A percentile compares a stretch with the other conserved stretches of the same genome.
These are phyloP conservation scores for Chrysotoxum bicinctum DNA, from an alignment of 2,888 invertebrate genomes.

Conservation along the genomic window DNA sequence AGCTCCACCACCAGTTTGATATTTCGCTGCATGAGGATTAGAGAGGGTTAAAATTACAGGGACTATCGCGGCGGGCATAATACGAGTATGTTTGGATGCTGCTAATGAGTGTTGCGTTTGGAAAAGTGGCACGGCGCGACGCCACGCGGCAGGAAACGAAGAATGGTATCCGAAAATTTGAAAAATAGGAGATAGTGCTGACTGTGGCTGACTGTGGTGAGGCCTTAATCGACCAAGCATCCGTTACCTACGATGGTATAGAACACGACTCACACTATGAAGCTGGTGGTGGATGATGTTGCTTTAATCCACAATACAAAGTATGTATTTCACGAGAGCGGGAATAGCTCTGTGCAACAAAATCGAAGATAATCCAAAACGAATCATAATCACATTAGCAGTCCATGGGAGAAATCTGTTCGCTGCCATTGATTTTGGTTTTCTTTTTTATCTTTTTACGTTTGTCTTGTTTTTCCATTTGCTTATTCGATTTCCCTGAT, in stretches of 20 bases:
- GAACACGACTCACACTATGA: neutral
- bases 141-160: neutral
- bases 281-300: neutral
- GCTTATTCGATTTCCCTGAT: constrained; percentile 13
- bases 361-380: constrained; percentile 64
- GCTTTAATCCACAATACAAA: neutral
- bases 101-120: constrained; percentile 56
- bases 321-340: neutral
- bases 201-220: neutral
- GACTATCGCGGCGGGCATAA: neutral
- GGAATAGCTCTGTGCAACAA: constrained; percentile 11
- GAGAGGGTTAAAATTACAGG: constrained; percentile 7
- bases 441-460: neutral
- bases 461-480: constrained; percentile 12
- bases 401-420: constrained; percentile 51
- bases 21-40: neutral
- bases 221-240: constrained; percentile 52
- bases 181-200: neutral
- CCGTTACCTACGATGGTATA: constrained; percentile 8
- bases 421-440: constrained; percentile 38
- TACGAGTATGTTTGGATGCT: neutral
- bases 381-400: constrained; percentile 71
- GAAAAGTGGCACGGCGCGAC: neutral
- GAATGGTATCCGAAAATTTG: constrained; percentile 27
- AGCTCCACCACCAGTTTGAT: neutral